Percentiles rank a stretch among this genome's conserved stretches.
Conservation (phyloP, 2,113 vertebrate species). For the Chaetura pelagica region DNA sequence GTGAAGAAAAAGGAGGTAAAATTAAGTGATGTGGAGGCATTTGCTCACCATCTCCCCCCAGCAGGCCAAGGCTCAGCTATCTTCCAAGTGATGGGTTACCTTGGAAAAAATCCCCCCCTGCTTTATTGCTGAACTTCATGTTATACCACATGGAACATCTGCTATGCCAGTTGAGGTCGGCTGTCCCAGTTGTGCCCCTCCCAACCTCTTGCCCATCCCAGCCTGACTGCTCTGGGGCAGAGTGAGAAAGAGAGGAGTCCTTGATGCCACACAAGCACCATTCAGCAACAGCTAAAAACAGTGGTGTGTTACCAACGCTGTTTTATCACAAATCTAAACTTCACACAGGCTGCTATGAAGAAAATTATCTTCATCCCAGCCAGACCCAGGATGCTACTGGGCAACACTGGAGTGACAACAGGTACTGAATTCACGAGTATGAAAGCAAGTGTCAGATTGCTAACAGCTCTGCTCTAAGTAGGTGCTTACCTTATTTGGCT, state of each 20-base stretch:
- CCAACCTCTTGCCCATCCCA: background rate
- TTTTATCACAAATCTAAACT: background rate
- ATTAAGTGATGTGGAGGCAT: background rate
- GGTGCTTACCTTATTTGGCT: background rate
- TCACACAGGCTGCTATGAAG: background rate
- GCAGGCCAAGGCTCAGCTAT: background rate
- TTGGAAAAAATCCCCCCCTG: background rate
- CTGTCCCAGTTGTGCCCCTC: background rate
- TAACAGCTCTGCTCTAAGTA: background rate
- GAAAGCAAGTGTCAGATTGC: background rate
- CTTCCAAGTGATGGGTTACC: background rate
- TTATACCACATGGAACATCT: background rate
- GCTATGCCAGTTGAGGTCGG: background rate
- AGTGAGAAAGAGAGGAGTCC: background rate
- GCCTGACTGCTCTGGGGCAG: background rate
- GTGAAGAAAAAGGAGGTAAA: background rate
- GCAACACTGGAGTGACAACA: accelerated
- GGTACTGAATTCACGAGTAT: background rate
- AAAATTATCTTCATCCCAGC: background rate
- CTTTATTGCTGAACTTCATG: background rate
- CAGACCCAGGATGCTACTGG: background rate
- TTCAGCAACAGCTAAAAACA: background rate
- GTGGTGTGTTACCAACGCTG: background rate
- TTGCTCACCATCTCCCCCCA: background rate
- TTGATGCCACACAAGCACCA: background rate